phyloP scores from a whole-genome alignment of 2,797 vertebrate genomes.

The Centropyge bicolor region DNA sequence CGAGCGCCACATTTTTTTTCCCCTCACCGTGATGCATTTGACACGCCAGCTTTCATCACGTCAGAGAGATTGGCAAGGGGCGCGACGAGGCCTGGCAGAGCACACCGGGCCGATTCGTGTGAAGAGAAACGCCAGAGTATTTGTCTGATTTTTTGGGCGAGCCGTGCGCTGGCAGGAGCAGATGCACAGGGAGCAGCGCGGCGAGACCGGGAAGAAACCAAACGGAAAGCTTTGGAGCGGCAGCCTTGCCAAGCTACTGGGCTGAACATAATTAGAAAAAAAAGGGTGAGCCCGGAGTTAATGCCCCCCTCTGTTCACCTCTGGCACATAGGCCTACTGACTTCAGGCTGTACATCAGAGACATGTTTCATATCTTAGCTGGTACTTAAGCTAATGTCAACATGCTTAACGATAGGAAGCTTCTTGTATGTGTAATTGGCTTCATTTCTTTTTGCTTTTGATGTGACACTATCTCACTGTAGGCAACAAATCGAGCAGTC shows the following conservation, averaged over 20 bases:
- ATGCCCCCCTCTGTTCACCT: constrained; percentile 38
- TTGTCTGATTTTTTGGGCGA: constrained; percentile 61
- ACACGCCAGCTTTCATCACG: constrained; percentile 68
- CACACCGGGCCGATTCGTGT: constrained; percentile 38
- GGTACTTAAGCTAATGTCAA: background rate
- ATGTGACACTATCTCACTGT: background rate
- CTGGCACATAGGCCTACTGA: constrained; percentile 9
- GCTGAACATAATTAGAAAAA: constrained; percentile 44
- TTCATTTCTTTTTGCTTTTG: background rate
- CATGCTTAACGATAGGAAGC: background rate
- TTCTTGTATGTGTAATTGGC: background rate
- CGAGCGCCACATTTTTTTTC: constrained; percentile 47
- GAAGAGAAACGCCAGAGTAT: constrained; percentile 44
- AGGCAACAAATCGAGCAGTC: background rate
- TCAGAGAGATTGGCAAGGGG: constrained; percentile 59
- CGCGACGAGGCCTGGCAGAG: constrained; percentile 52
- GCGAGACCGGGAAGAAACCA: constrained; percentile 46
- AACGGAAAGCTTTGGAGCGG: constrained; percentile 46
- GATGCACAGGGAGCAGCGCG: constrained; percentile 22
- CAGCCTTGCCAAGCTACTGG: constrained; percentile 39
- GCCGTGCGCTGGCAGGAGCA: constrained; percentile 26
- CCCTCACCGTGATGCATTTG: constrained; percentile 47
- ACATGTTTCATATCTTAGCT: background rate
- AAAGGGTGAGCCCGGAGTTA: constrained; percentile 18
- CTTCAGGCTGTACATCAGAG: constrained; percentile 13